Conservation (phyloP, 2,113 vertebrate species). For the Pterocles burchelli region DNA sequence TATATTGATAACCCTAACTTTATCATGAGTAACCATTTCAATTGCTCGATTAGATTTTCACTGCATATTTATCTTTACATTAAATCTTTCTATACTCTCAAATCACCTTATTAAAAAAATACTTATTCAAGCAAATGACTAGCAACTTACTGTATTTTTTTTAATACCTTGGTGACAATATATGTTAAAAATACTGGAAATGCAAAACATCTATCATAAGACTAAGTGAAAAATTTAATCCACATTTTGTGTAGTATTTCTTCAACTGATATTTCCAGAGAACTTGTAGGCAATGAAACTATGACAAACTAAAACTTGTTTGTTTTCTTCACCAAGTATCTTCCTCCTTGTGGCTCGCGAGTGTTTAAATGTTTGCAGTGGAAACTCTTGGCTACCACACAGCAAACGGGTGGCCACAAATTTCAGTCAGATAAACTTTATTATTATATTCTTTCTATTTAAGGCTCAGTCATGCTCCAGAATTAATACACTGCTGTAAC, state of each 20-base stretch:
- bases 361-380: not conserved
- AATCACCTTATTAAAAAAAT: not conserved
- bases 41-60: not conserved
- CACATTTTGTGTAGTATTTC: not conserved
- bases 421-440: not conserved
- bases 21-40: not conserved
- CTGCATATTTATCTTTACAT: not conserved
- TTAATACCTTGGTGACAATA: not conserved
- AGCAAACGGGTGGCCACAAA: not conserved
- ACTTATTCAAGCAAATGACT: not conserved
- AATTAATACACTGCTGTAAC: not conserved
- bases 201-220: not conserved
- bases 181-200: not conserved
- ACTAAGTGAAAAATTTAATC: not conserved
- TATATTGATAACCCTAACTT: not conserved
- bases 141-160: not conserved
- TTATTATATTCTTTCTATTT: not conserved
- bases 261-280: not conserved
- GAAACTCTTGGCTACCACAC: not conserved
- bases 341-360: accelerated
- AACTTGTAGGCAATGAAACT: not conserved
- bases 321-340: not conserved
- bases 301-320: not conserved
- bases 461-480: not conserved
- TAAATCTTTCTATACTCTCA: not conserved